phyloP scores from a whole-genome alignment of 2,113 vertebrate genomes.

The Elanoides forficatus region DNA sequence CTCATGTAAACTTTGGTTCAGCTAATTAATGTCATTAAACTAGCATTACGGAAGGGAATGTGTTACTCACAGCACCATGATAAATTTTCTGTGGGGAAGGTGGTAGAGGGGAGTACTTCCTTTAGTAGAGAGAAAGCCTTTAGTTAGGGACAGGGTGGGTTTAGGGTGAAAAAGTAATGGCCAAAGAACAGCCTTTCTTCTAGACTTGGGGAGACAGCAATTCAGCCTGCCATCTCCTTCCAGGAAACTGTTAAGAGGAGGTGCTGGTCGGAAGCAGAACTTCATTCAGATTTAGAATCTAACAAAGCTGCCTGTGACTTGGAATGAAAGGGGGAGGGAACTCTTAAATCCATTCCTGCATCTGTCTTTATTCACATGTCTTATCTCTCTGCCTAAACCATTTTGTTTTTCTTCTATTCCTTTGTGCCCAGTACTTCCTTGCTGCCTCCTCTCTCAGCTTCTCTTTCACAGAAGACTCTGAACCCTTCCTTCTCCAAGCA shows the following conservation, averaged over 20 bases:
- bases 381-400: background rate
- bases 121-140: background rate
- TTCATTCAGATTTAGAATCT: background rate
- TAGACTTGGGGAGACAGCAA: background rate
- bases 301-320: background rate
- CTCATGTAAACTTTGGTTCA: background rate
- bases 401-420: background rate
- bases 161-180: background rate
- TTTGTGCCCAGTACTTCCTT: background rate
- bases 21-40: background rate
- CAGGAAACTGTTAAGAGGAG: background rate
- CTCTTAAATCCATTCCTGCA: background rate
- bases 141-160: background rate
- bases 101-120: background rate
- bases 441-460: background rate
- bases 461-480: background rate
- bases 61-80: background rate
- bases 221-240: background rate
- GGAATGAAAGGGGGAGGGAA: background rate
- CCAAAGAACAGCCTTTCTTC: background rate
- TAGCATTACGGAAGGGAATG: background rate
- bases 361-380: background rate
- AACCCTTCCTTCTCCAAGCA: background rate
- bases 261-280: background rate
- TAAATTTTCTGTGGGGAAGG: background rate